Base-by-base conservation (phyloP, 2,113 vertebrate species). In the Lipophrys pholis region DNA sequence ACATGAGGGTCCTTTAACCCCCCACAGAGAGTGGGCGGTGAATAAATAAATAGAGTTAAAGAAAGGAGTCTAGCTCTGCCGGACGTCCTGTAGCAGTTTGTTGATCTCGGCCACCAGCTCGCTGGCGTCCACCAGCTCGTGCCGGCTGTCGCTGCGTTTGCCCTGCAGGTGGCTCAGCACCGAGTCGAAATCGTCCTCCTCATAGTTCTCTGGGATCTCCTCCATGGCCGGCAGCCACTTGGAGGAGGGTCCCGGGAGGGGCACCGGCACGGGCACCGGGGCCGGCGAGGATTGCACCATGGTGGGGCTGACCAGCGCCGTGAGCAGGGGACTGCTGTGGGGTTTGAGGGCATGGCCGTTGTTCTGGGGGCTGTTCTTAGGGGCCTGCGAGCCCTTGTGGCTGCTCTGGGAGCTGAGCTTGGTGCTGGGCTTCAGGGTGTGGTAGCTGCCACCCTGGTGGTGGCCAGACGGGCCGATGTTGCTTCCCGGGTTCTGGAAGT, bases 171-270 rank as follows among this genome's bases (percentile, higher is more conserved):
- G 97, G 73, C 94, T 93, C 57, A 98, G 96, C 64, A 97, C 96
- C 0, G 95, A 97, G 86, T 99, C 98, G 70, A 99, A 96, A 69
- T 99, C 98, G 14, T 99, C 98, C 78, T 99, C 98, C 69, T 99
- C 97, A 0, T 97, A 97, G 72, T 99, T 99, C 78, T 99, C 98
- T 0, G 98, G 98, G 83, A 99, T 99, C 88, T 99, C 98, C 91
- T 99, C 98, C 98, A 99, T 99, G 80, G 98, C 97, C 0, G 97
- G 97, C 69, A 99, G 93, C 97, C 98, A 99, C 17, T 98, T 99
- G 5, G 95, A 95, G 1, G 96, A 93, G 2, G 96, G 95, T 6
- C 83, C 88, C 0, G 84, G 75, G 53, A 88, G 62, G 0, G 74
- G 61, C 2, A 73, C 82, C 0, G 84, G 39, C 10, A 82, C 65